These are phyloP conservation scores for Tipula helvola DNA, from an alignment of 2,888 invertebrate species.

Conservation along the genomic window DNA sequence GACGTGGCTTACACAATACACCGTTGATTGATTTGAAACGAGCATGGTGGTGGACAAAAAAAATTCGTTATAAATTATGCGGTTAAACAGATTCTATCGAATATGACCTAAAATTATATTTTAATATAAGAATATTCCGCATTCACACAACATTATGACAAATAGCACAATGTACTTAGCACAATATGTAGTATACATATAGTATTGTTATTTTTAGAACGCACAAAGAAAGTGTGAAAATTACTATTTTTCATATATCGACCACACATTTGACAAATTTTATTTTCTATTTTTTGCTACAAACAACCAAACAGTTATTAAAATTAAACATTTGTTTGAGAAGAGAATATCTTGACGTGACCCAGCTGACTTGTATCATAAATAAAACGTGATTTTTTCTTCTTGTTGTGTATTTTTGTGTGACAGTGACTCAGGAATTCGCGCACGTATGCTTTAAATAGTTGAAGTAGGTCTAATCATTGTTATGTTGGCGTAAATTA, in stretches of 20 bases:
- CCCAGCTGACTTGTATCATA: not conserved
- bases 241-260: not conserved
- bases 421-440: not conserved
- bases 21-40: not conserved
- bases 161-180: not conserved
- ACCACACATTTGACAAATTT: not conserved
- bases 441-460: not conserved
- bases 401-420: not conserved
- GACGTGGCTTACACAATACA: not conserved
- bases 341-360: not conserved
- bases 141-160: not conserved
- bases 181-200: not conserved
- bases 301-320: not conserved
- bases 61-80: not conserved
- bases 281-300: not conserved
- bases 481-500: not conserved
- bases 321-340: not conserved
- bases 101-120: not conserved
- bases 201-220: not conserved
- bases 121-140: not conserved
- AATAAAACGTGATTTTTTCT: not conserved
- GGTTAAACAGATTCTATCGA: not conserved
- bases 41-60: not conserved
- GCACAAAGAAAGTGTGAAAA: slow-evolving; percentile 4
- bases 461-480: not conserved